These are phyloP conservation scores for Homarus gammarus DNA, from an alignment of 2,888 invertebrate genomes.

Conservation along the genomic window DNA sequence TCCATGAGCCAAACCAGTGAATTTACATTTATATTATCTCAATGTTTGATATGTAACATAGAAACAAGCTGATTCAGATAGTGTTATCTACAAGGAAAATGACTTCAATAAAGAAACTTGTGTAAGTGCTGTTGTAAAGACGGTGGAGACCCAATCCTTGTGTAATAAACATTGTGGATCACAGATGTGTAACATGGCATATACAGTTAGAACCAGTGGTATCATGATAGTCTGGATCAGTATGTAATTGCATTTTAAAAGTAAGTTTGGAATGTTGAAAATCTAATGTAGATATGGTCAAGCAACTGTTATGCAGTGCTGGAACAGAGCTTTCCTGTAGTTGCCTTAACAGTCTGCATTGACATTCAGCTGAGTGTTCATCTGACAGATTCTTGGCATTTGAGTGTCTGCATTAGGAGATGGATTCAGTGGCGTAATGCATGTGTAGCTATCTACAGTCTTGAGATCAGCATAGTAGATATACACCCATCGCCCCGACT, in stretches of 20 bases:
- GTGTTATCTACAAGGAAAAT: background rate
- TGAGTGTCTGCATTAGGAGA: conserved; percentile 21
- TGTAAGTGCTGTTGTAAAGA: background rate
- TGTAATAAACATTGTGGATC: background rate
- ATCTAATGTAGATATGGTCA: background rate
- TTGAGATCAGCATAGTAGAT: conserved; percentile 42
- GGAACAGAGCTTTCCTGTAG: background rate
- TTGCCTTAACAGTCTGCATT: background rate
- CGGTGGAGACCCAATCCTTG: background rate
- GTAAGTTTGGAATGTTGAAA: conserved; percentile 1
- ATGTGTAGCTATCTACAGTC: conserved; percentile 59
- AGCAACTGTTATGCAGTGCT: background rate
- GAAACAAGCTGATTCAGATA: conserved; percentile 7
- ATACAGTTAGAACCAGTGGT: background rate
- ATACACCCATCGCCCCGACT: conserved; percentile 59
- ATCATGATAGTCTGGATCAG: conserved; percentile 11
- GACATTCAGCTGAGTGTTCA: background rate
- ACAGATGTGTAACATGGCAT: background rate
- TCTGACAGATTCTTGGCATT: background rate
- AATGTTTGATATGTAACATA: conserved; percentile 21
- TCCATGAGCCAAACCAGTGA: conserved; percentile 37
- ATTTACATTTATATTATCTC: conserved; percentile 8
- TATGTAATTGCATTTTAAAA: background rate
- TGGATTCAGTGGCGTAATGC: conserved; percentile 49
- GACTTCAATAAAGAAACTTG: background rate